These are phyloP conservation scores for Trissolcus brochymenae DNA, from an alignment of 2,888 invertebrate species.

Conservation along the genomic window DNA sequence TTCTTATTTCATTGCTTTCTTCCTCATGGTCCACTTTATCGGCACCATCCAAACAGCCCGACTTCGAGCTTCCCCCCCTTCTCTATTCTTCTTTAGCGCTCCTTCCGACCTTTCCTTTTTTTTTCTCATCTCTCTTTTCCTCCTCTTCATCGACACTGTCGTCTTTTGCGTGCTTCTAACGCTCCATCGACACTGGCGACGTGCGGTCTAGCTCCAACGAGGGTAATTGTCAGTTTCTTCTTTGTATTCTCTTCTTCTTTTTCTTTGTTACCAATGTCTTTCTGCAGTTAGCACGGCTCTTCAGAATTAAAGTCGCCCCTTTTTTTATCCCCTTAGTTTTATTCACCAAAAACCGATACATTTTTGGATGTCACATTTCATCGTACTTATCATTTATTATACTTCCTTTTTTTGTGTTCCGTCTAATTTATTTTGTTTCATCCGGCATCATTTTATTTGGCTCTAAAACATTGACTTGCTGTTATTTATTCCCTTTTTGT, in stretches of 20 bases:
- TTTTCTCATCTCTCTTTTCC: conserved; percentile 19
- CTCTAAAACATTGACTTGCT: no score
- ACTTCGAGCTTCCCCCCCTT: conserved; percentile 8
- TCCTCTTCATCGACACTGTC: conserved; percentile 48
- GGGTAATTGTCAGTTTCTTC: conserved; percentile 59
- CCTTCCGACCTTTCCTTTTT: conserved; percentile 12
- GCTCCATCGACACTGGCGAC: conserved; percentile 67
- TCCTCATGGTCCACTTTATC: conserved; percentile 58
- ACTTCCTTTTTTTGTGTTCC: no score
- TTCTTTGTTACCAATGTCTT: conserved; percentile 42
- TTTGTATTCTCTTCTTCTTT: conserved; percentile 38
- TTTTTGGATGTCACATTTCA: no score
- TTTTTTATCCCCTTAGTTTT: no score
- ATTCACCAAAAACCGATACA: no score
- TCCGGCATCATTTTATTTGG: no score
- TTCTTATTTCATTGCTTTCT: conserved; percentile 53
- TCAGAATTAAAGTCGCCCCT: no score
- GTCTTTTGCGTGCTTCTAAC: conserved; percentile 53
- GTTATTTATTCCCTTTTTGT: no score
- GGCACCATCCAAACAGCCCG: conserved; percentile 48
- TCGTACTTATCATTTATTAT: no score
- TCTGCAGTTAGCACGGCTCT: conserved; percentile 15
- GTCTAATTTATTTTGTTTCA: no score
- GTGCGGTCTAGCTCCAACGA: conserved; percentile 66
- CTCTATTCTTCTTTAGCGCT: conserved; percentile 17